A percentile compares a stretch with the other conserved stretches of the same genome.
These are phyloP conservation scores for Rissa tridactyla DNA, from an alignment of 2,113 vertebrate genomes.

Conservation along the genomic window DNA sequence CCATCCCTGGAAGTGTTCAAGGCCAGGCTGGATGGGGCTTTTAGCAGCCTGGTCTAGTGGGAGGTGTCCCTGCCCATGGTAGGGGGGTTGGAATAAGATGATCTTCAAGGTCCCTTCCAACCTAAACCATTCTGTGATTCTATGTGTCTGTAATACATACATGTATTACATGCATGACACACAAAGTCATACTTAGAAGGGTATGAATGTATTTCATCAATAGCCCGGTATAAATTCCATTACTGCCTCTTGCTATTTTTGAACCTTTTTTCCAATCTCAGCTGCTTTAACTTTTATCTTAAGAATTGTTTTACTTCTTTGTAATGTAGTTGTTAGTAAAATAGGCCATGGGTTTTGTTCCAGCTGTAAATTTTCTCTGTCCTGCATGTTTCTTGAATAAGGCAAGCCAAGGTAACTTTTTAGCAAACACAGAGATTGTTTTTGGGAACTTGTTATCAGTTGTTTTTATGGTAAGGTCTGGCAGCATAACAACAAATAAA, in stretches of 20 bases:
- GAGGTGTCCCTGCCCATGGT: background rate
- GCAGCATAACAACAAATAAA: background rate
- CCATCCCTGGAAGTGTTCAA: background rate
- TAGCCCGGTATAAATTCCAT: background rate
- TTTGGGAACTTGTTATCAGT: background rate
- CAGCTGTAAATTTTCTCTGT: background rate
- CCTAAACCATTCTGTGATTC: background rate
- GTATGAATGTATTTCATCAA: fast-evolving
- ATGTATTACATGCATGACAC: background rate
- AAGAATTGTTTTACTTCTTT: background rate
- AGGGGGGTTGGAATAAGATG: background rate
- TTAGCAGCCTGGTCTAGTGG: background rate
- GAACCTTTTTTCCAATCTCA: background rate
- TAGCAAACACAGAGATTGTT: background rate
- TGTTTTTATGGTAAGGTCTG: background rate
- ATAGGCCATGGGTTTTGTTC: background rate
- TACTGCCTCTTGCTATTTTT: background rate
- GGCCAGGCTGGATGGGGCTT: background rate
- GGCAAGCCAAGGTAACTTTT: background rate
- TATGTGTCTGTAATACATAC: background rate
- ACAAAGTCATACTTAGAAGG: background rate
- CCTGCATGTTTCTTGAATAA: background rate
- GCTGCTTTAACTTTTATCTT: background rate
- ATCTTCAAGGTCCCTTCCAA: background rate
- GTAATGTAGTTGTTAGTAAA: background rate